These are phyloP conservation scores for Allacma fusca DNA, from an alignment of 2,888 invertebrate genomes.

Conservation along the genomic window DNA sequence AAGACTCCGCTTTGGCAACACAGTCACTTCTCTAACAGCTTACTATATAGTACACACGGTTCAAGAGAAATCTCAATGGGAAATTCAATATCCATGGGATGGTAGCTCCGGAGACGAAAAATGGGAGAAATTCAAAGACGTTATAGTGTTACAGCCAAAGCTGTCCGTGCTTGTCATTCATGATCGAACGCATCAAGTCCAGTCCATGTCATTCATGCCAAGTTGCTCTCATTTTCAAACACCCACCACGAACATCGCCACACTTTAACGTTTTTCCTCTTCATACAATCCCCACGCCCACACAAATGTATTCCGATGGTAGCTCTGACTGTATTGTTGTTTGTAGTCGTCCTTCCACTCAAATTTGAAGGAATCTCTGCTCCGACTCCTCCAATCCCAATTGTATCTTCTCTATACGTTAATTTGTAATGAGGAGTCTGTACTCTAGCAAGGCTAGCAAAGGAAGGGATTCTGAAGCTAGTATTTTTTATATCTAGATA, in stretches of 20 bases:
- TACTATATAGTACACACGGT: no score
- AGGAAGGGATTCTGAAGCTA: no score
- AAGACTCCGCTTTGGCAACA: no score
- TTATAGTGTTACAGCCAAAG: neutral
- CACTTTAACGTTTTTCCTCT: neutral
- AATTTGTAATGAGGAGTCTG: no score
- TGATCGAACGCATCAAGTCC: slow-evolving; percentile 1
- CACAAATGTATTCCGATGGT: neutral
- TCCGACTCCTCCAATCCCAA: no score
- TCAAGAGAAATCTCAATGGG: neutral
- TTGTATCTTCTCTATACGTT: no score
- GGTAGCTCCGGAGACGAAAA: neutral
- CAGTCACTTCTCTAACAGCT: no score
- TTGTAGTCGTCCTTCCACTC: no score
- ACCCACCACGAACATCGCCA: neutral
- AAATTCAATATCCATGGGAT: slow-evolving; percentile 1
- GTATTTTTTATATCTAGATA: no score
- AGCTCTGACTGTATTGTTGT: no score
- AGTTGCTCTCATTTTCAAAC: slow-evolving; percentile 4
- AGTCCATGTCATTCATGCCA: slow-evolving; percentile 11
- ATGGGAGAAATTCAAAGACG: neutral
- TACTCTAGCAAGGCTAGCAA: no score
- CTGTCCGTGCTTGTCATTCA: slow-evolving; percentile 7
- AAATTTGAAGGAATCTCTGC: no score
- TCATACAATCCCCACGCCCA: neutral